Percentiles rank a stretch among this genome's conserved stretches.
These are phyloP conservation scores for Drosophila limbata DNA, from an alignment of 2,888 invertebrate species.

Conservation along the genomic window DNA sequence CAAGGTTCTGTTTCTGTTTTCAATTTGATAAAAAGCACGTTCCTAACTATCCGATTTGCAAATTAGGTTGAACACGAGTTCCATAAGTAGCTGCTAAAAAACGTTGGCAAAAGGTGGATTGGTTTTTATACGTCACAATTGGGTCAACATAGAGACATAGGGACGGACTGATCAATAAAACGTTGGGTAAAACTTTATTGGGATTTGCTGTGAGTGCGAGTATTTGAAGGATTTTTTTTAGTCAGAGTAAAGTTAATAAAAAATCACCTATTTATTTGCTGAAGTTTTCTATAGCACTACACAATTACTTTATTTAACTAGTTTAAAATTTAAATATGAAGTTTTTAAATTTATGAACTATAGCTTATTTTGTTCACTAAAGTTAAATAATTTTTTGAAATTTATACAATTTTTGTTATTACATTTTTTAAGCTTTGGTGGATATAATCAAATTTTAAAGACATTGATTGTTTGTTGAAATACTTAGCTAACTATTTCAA, in stretches of 20 bases:
- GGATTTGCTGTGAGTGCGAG: slow-evolving; percentile 8
- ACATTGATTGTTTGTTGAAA: background rate
- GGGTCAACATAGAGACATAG: slow-evolving; percentile 25
- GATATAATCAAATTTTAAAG: background rate
- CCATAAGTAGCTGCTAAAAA: slow-evolving; percentile 20
- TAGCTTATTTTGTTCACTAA: too few species aligned
- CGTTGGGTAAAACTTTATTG: slow-evolving; percentile 53
- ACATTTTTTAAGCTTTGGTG: too few species aligned
- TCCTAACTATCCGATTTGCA: slow-evolving; percentile 11
- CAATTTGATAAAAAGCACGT: slow-evolving; percentile 38
- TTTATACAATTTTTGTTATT: background rate
- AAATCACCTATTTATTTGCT: background rate
- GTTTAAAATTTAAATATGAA: too few species aligned
- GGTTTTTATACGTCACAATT: slow-evolving; percentile 11
- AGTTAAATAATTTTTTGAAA: background rate
- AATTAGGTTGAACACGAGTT: slow-evolving; percentile 22
- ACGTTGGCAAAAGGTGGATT: slow-evolving; percentile 29
- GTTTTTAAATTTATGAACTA: too few species aligned
- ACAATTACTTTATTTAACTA: background rate
- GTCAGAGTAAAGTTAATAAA: background rate
- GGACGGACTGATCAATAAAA: slow-evolving; percentile 55
- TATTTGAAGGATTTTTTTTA: background rate
- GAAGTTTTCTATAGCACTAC: background rate
- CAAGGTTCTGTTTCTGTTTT: slow-evolving; percentile 38
- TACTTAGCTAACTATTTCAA: background rate